Percentiles rank a stretch among this genome's conserved stretches.
Evolutionary conservation across 2,797 vertebrate species (phyloP).

Genomic region (Setipinna tenuifilis): DNA sequence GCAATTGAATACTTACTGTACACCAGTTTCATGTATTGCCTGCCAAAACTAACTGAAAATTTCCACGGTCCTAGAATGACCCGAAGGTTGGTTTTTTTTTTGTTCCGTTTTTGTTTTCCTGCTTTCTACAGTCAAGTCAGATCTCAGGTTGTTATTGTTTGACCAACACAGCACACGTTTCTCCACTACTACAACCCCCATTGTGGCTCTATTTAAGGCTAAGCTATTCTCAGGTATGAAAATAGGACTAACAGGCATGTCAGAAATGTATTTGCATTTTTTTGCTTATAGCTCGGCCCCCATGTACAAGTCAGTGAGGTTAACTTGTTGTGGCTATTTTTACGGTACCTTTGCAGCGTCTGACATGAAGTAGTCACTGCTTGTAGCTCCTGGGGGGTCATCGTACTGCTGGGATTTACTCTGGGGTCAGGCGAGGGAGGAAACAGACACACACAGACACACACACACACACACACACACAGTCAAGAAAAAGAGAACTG

Average conservation of each 20-base stretch:
- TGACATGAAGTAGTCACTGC: slow-evolving; percentile 59
- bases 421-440: slow-evolving; percentile 42
- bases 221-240: background rate
- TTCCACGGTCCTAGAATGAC: background rate
- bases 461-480: background rate
- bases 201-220: background rate
- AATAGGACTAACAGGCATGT: background rate
- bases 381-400: slow-evolving; percentile 58
- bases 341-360: slow-evolving; percentile 70
- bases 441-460: background rate
- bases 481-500: background rate
- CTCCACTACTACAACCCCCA: background rate
- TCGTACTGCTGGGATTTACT: slow-evolving; percentile 36
- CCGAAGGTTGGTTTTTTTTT: no score
- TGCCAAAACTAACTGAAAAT: background rate
- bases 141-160: background rate
- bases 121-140: background rate
- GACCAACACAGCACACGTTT: background rate
- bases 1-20: background rate
- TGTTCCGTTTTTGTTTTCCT: background rate
- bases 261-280: background rate
- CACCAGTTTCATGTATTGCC: background rate
- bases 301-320: background rate
- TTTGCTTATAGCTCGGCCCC: no score
- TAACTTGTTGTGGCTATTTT: background rate